phyloP scores from a whole-genome alignment of 1,140 invertebrate genomes.

The Drosophila chauvacae region DNA sequence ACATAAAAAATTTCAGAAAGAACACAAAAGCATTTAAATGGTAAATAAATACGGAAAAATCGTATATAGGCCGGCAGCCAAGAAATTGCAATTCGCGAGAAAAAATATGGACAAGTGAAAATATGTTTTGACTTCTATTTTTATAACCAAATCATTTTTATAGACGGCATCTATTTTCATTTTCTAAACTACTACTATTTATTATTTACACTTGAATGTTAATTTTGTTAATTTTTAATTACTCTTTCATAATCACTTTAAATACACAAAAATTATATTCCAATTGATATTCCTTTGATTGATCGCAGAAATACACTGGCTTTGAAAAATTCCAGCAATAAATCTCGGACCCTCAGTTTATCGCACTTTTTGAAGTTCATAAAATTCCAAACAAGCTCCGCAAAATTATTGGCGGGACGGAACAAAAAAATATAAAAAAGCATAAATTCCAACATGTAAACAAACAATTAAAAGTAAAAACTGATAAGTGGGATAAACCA shows the following conservation, averaged over 20 bases:
- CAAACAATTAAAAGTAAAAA: conserved; percentile 36
- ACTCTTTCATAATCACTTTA: neutral
- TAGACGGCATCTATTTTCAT: too few species aligned
- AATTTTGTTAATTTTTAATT: too few species aligned
- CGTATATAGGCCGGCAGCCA: neutral
- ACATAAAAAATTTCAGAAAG: neutral
- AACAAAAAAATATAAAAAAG: conserved; percentile 1
- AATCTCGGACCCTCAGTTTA: conserved; percentile 18
- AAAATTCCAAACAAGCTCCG: conserved; percentile 15
- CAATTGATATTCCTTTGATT: neutral
- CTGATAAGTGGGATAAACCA: conserved; percentile 38
- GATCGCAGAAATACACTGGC: neutral
- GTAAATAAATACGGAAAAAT: conserved; percentile 14
- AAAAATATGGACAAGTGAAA: neutral
- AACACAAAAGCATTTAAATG: conserved; percentile 7
- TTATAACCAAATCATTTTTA: too few species aligned
- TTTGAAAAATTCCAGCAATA: conserved; percentile 4
- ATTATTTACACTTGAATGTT: neutral
- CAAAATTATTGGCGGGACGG: conserved; percentile 1
- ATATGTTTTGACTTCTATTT: neutral
- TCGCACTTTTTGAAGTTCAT: conserved; percentile 22
- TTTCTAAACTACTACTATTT: neutral
- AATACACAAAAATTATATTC: neutral
- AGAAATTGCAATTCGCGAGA: neutral
- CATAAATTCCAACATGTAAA: conserved; percentile 11